phyloP scores from a whole-genome alignment of 2,113 vertebrate species.

The Syngnathus floridae region DNA sequence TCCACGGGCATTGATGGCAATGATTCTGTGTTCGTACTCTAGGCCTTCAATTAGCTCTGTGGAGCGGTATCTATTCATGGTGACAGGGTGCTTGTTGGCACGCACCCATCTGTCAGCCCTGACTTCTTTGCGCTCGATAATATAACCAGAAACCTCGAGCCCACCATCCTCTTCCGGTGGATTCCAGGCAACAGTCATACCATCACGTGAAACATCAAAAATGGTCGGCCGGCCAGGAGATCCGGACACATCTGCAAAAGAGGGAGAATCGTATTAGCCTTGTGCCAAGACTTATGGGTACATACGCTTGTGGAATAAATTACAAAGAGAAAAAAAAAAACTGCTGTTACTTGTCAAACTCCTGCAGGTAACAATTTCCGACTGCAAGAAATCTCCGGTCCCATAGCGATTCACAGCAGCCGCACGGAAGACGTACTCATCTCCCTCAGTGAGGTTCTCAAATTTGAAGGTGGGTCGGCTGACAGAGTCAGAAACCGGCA shows the following conservation, averaged over 20 bases:
- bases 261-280: conserved; percentile 9
- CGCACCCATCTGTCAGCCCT: conserved; percentile 93
- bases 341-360: conserved; percentile 84
- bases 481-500: conserved; percentile 89
- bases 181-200: conserved; percentile 96
- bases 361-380: conserved; percentile 85
- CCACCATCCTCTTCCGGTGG: conserved; percentile 92
- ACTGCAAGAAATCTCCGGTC: conserved; percentile 91
- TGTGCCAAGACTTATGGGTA: background rate
- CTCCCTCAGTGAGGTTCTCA: conserved; percentile 83
- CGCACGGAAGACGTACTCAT: conserved; percentile 93
- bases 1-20: conserved; percentile 88
- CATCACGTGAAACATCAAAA: conserved; percentile 90
- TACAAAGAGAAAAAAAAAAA: background rate
- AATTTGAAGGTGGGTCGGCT: conserved; percentile 88
- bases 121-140: conserved; percentile 96
- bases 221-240: conserved; percentile 86
- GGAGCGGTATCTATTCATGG: conserved; percentile 96
- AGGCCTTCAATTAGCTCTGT: conserved; percentile 92
- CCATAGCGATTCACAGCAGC: conserved; percentile 92
- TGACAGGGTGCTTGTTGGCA: conserved; percentile 93
- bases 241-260: conserved; percentile 80
- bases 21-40: conserved; percentile 95
- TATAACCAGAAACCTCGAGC: conserved; percentile 89
- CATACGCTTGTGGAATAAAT: background rate